These are phyloP conservation scores for Calliopum simillimum DNA, from an alignment of 2,888 invertebrate species.

Conservation along the genomic window DNA sequence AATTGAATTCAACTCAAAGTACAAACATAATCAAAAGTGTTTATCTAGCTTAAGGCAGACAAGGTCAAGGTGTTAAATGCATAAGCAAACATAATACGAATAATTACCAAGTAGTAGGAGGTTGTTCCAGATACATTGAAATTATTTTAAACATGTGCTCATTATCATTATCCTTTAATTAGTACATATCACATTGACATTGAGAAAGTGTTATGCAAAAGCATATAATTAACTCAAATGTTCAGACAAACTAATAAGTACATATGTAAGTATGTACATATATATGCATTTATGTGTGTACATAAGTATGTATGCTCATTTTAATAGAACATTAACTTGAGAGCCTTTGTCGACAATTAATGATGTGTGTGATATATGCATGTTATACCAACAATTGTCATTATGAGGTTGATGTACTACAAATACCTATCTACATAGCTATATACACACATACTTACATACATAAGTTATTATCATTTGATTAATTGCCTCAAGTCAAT, in stretches of 20 bases:
- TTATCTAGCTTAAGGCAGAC: not conserved
- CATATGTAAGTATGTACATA: not conserved
- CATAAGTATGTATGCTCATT: too few relatives aligned
- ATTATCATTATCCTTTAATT: slow-evolving; percentile 30
- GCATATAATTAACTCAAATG: not conserved
- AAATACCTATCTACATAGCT: too few relatives aligned
- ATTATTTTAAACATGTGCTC: slow-evolving; percentile 11
- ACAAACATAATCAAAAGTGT: too few relatives aligned
- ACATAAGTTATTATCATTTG: too few relatives aligned
- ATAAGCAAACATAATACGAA: not conserved
- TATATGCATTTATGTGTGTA: not conserved
- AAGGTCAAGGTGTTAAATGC: slow-evolving; percentile 21
- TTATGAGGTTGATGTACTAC: too few relatives aligned
- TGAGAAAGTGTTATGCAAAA: not conserved
- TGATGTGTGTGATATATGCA: too few relatives aligned
- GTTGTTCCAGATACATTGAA: not conserved
- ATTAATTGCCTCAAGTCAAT: too few relatives aligned
- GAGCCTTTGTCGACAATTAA: too few relatives aligned
- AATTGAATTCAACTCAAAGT: too few relatives aligned
- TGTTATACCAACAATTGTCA: too few relatives aligned
- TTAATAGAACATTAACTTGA: too few relatives aligned
- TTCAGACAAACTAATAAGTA: not conserved
- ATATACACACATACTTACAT: too few relatives aligned
- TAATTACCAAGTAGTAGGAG: not conserved
- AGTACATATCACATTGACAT: slow-evolving; percentile 5